Evolutionary conservation across 1,140 invertebrate genomes (phyloP).

Genomic region (Zaprionus davidi): DNA sequence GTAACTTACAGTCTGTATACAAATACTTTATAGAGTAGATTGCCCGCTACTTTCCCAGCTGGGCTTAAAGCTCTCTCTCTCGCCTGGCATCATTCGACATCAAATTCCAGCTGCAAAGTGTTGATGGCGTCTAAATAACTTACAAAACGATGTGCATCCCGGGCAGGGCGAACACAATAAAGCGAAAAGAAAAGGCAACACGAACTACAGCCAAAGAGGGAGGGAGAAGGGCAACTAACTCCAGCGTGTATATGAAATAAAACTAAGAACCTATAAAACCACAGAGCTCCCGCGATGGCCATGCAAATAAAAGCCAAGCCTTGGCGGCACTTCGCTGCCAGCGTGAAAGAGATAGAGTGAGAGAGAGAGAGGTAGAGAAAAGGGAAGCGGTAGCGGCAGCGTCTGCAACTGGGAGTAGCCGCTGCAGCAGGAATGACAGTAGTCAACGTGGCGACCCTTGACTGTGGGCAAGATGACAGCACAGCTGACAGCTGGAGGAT

Average conservation of each 20-base stretch:
- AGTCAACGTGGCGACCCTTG: conserved; percentile 44
- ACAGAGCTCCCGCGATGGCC: conserved; percentile 48
- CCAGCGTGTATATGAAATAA: conserved; percentile 50
- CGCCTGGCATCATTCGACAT: conserved; percentile 6
- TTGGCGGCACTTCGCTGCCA: conserved; percentile 2
- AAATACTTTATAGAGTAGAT: neutral
- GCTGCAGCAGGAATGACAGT: conserved; percentile 35
- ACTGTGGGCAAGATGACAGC: conserved; percentile 39
- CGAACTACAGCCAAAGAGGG: neutral
- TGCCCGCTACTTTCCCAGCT: neutral
- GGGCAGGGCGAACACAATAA: conserved; percentile 19
- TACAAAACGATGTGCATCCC: conserved; percentile 17
- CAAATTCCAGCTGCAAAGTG: conserved; percentile 38
- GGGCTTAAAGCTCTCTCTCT: conserved; percentile 7
- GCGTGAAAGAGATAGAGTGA: neutral
- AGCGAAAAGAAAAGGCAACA: neutral
- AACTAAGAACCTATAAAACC: conserved; percentile 60
- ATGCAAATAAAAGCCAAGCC: conserved; percentile 53
- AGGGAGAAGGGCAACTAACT: neutral
- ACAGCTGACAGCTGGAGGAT: conserved; percentile 33
- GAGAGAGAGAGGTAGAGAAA: neutral
- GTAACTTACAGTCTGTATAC: neutral
- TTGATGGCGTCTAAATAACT: conserved; percentile 51
- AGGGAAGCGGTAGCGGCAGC: too few relatives aligned
- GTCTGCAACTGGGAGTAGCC: conserved; percentile 20